Percentiles rank a stretch among this genome's conserved stretches.
Conservation (phyloP, 2,888 invertebrate species). For the Ophioninae sp. region DNA sequence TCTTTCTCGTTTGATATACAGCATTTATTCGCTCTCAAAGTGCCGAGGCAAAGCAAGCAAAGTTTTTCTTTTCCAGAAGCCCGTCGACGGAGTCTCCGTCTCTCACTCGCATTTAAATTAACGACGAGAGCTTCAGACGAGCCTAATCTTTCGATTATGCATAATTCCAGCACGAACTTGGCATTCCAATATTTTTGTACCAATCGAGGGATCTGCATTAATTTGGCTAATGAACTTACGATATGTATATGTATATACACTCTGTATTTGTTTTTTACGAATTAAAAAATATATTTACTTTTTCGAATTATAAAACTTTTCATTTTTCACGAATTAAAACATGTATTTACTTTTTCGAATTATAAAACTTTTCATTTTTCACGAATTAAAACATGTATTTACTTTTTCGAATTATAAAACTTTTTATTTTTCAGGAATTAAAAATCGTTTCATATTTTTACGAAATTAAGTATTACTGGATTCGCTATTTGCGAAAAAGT, state of each 20-base stretch:
- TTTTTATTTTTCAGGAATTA: too few species aligned
- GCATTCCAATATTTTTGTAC: not conserved
- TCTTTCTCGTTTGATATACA: constrained; percentile 7
- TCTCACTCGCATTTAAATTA: constrained; percentile 9
- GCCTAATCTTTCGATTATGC: constrained; percentile 20
- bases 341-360: too few species aligned
- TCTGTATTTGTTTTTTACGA: too few species aligned
- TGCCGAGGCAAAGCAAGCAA: not conserved
- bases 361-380: too few species aligned
- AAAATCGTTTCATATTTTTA: too few species aligned
- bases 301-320: too few species aligned
- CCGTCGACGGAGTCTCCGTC: constrained; percentile 1
- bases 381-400: too few species aligned
- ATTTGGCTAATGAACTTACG: not conserved
- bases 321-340: too few species aligned
- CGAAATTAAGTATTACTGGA: too few species aligned
- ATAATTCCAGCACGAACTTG: constrained; percentile 7
- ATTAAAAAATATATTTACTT: too few species aligned
- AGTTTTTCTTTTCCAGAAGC: constrained; percentile 2
- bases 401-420: too few species aligned
- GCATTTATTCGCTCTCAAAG: not conserved
- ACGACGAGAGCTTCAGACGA: not conserved
- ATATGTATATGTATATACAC: not conserved
- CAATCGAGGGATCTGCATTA: not conserved
- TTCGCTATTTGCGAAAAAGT: too few species aligned